phyloP scores from a whole-genome alignment of 2,888 invertebrate species.

The Mechanitis messenoides region DNA sequence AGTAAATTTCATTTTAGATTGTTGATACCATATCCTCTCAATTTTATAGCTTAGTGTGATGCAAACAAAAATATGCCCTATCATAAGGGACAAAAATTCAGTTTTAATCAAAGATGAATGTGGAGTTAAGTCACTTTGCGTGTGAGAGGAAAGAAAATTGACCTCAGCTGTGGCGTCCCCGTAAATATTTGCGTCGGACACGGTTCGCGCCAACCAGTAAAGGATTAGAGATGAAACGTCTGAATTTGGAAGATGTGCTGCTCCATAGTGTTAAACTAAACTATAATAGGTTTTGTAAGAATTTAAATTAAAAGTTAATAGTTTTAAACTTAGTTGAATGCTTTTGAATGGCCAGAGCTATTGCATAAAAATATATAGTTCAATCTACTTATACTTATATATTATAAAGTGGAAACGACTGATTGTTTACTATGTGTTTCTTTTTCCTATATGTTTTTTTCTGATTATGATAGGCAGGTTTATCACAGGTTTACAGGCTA shows the following conservation, averaged over 20 bases:
- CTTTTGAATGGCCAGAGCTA: too few species aligned
- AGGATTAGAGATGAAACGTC: constrained; percentile 58
- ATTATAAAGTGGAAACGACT: too few species aligned
- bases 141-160: constrained; percentile 52
- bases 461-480: too few species aligned
- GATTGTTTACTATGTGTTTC: too few species aligned
- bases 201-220: constrained; percentile 58
- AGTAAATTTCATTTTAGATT: constrained; percentile 49
- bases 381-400: too few species aligned
- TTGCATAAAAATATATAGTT: too few species aligned
- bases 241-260: constrained; percentile 42
- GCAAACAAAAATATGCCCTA: constrained; percentile 34
- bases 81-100: constrained; percentile 16
- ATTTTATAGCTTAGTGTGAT: constrained; percentile 43
- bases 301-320: neutral
- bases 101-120: constrained; percentile 20
- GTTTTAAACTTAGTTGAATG: too few species aligned
- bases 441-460: too few species aligned
- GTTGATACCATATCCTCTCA: constrained; percentile 35
- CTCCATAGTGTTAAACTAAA: constrained; percentile 13
- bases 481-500: too few species aligned
- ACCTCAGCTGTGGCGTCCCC: constrained; percentile 68
- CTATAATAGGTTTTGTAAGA: neutral
- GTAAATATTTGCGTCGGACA: constrained; percentile 70
- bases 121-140: constrained; percentile 39